These are phyloP conservation scores for Lepus oiostolus DNA, from an alignment of 2,797 vertebrate genomes.

Conservation along the genomic window DNA sequence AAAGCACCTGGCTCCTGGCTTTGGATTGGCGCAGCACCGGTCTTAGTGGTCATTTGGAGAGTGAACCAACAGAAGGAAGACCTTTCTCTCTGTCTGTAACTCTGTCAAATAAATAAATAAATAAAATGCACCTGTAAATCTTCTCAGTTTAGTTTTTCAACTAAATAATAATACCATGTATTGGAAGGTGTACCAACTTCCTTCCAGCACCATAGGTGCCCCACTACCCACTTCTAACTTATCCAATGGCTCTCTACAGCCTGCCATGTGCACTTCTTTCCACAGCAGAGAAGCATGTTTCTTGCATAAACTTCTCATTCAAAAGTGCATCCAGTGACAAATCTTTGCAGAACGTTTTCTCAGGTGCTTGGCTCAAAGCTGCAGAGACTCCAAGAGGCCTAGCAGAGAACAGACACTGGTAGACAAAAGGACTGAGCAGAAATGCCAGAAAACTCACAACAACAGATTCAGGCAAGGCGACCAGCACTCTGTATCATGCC, in stretches of 20 bases:
- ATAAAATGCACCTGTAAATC: neutral
- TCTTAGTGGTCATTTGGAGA: too few relatives aligned
- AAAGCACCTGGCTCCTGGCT: too few relatives aligned
- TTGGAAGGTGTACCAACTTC: neutral
- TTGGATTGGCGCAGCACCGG: too few relatives aligned
- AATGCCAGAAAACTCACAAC: neutral
- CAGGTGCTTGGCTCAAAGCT: neutral
- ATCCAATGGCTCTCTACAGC: neutral
- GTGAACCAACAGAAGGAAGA: too few relatives aligned
- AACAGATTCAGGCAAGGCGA: neutral
- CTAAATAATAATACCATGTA: neutral
- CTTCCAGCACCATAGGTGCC: neutral
- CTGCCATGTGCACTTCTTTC: neutral
- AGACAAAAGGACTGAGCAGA: neutral
- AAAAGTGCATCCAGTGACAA: neutral
- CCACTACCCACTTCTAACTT: neutral
- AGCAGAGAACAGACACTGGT: neutral
- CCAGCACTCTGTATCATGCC: neutral
- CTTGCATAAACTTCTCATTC: neutral
- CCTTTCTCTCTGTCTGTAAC: too few relatives aligned
- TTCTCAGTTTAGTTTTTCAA: conserved; percentile 52
- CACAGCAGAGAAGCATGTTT: neutral
- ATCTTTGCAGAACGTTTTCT: neutral
- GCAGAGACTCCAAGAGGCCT: neutral
- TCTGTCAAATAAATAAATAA: neutral